Percentiles rank a stretch among this genome's conserved stretches.
These are phyloP conservation scores for Amphibalanus amphitrite DNA, from an alignment of 1,140 invertebrate species.

Conservation along the genomic window DNA sequence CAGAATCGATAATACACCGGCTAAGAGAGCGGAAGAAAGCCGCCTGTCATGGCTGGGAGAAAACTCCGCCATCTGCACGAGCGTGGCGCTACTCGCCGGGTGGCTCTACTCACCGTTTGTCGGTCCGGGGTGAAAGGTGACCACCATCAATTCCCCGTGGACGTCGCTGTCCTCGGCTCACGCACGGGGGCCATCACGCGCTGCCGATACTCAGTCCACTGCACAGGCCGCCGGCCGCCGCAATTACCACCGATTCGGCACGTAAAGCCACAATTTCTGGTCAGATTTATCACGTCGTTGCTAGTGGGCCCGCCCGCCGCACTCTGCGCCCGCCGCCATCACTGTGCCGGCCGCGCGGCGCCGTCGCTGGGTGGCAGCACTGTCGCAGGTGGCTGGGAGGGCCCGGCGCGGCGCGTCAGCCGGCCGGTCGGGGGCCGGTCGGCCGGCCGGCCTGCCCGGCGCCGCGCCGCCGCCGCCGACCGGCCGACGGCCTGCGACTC, in stretches of 20 bases:
- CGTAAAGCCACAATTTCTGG: not conserved
- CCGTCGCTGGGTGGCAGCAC: not conserved
- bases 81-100: not conserved
- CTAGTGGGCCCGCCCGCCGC: not conserved
- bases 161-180: not conserved
- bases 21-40: too few relatives aligned
- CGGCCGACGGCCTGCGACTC: too few relatives aligned
- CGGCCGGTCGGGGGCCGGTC: too few relatives aligned
- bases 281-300: not conserved
- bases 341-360: not conserved
- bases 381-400: not conserved
- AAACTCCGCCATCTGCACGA: too few relatives aligned
- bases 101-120: not conserved
- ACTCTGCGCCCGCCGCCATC: not conserved
- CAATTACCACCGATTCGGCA: not conserved
- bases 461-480: too few relatives aligned
- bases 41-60: too few relatives aligned
- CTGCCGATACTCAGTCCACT: not conserved
- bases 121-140: not conserved
- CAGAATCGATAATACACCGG: too few relatives aligned
- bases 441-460: too few relatives aligned
- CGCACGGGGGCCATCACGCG: not conserved
- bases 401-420: too few relatives aligned
- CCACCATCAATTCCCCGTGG: not conserved
- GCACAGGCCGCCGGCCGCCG: too few relatives aligned